Base-by-base conservation (phyloP, 2,113 vertebrate species). In the Solea senegalensis region DNA sequence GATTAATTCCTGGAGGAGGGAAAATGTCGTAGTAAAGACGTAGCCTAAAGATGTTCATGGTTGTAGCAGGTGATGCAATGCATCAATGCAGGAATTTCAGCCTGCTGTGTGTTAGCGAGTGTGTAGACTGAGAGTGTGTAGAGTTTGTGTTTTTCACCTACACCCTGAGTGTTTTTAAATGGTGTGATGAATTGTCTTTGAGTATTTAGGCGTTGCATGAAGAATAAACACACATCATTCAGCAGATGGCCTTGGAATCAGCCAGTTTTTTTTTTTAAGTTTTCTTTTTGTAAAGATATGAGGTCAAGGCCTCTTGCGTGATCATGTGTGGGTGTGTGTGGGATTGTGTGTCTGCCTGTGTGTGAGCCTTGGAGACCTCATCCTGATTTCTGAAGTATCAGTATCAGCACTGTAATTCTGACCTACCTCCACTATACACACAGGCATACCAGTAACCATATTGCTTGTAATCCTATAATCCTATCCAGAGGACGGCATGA, bases 161-260 rank as follows among this genome's bases (percentile, higher is more conserved):
- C 61, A 76, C 61, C 51, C 65, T 16, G 5, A 78, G 71, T 84
- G 69, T 88, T 81, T 86, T 84, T 90, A 64, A 76, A 77, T 80
- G 80, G 60, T 57, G 74, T 54, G 59, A 53, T 85, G 41, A 63
- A 86, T 71, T 75, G 78, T 51, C 66, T 65, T 76, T 90, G 83
- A 89, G 74, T 90, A 86, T 90, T 88, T 89, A 76, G 81, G 77
- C 68, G 6, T 81, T 86, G 89, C 81, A 85, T 72, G 48, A 70
- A 88, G 66, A 89, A 76, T 87, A 91, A 93, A 90, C 86, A 90
- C 11, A 5, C 60, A 71, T 86, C 77, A 74, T 82, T 48, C 55
- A 75, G 74, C 85, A 86, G 86, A 86, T 89, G 87, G 70, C 28
- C 66, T 71, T 45, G 34, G 8, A 52, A 71, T 72, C 13, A 28